Conservation (phyloP, 2,113 vertebrate species). For the Platanista minor region DNA sequence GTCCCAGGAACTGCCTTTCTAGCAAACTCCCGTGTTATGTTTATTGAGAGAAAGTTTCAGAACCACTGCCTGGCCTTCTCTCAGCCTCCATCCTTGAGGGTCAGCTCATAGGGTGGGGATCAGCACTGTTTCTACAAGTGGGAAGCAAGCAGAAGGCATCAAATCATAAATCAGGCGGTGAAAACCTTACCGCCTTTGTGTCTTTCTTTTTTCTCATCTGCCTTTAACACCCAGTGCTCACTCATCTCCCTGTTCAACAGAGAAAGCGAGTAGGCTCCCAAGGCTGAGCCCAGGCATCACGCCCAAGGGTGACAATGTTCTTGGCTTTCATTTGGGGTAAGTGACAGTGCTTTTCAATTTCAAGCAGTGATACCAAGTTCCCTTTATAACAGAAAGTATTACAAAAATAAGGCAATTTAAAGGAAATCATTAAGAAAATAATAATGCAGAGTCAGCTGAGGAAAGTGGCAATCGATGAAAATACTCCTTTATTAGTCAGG, state of each 20-base stretch:
- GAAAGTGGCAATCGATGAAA: background rate
- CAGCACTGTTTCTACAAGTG: background rate
- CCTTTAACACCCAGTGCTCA: background rate
- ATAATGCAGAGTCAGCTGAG: background rate
- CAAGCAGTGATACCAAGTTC: background rate
- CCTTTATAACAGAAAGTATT: background rate
- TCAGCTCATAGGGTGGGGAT: background rate
- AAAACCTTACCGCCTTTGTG: background rate
- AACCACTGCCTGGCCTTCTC: background rate
- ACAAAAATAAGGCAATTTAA: background rate
- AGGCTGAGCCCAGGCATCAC: rapidly evolving
- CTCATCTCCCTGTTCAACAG: background rate
- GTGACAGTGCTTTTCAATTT: background rate
- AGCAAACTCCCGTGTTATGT: background rate
- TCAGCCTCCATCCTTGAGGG: background rate
- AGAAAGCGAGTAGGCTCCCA: background rate
- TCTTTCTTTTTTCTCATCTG: background rate
- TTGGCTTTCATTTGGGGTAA: no score
- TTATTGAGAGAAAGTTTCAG: background rate
- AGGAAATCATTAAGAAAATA: background rate
- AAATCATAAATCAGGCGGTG: background rate
- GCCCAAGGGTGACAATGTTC: rapidly evolving
- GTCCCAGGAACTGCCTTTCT: rapidly evolving
- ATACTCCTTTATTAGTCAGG: background rate
- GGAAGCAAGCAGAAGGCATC: rapidly evolving